Evolutionary conservation across 1,140 invertebrate genomes (phyloP).

Genomic region (Drosophila biarmipes): DNA sequence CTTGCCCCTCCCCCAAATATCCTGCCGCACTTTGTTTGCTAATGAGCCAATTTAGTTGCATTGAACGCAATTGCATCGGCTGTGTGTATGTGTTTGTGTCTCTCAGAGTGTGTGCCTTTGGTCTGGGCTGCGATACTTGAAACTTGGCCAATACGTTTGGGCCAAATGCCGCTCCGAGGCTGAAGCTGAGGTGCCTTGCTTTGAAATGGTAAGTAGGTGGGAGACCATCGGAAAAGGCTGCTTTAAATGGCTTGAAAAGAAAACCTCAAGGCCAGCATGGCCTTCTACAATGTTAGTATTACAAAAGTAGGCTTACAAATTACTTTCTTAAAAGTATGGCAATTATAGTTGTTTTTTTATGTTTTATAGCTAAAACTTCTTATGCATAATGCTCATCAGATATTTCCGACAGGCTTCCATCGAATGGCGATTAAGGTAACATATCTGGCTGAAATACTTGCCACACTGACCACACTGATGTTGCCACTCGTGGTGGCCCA

Average conservation of each 20-base stretch:
- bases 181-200: slow-evolving; percentile 42
- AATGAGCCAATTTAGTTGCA: slow-evolving; percentile 82
- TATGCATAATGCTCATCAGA: slow-evolving; percentile 43
- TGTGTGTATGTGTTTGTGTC: slow-evolving; percentile 14
- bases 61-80: slow-evolving; percentile 61
- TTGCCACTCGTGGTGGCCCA: slow-evolving; percentile 89
- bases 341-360: too few species aligned
- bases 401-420: slow-evolving; percentile 89
- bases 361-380: slow-evolving; percentile 14
- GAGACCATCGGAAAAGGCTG: slow-evolving; percentile 7
- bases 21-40: slow-evolving; percentile 62
- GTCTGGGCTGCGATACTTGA: slow-evolving; percentile 54
- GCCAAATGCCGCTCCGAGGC: slow-evolving; percentile 26
- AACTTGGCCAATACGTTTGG: slow-evolving; percentile 51
- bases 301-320: too few species aligned
- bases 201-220: slow-evolving; percentile 53
- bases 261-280: background rate
- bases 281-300: too few species aligned
- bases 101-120: slow-evolving; percentile 6
- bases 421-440: slow-evolving; percentile 90
- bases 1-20: background rate
- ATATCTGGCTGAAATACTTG: slow-evolving; percentile 90
- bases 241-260: background rate
- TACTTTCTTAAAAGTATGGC: too few species aligned
- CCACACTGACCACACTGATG: slow-evolving; percentile 88